Base-by-base conservation (phyloP, 2,888 invertebrate species). In the Argynnis bischoffii region DNA sequence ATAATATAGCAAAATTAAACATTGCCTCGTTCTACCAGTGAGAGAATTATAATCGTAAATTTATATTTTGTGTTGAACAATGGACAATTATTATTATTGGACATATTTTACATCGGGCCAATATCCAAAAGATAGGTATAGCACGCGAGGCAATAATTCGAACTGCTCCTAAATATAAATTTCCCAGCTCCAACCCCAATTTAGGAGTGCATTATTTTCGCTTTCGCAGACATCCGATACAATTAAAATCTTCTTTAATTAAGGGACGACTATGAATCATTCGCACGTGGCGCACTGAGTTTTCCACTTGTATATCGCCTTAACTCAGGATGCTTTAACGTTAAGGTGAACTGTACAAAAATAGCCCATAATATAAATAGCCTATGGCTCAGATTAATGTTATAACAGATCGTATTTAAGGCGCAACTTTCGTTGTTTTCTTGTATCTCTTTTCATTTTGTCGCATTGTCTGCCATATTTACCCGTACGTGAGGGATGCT, bases 161-260 rank as follows among this genome's bases (percentile, higher is more conserved):
- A 81, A 78, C 74, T 77, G 78, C 81, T 79, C 81, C 79, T 86
- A 83, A 86, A 85, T 84, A 92, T 91, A 91, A 89, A 91, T 91
- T 89, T 86, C 83, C 85, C 78, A 83, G 83, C 80, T 81, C 88
- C 85, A 82, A 86, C 90, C 91, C 92, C 90, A 92, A 92, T 92
- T 91, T 91, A 89, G 90, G 88, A 92, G 85, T 92, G 90, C 92
- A 92, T 92, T 92, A 92, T 92, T 92, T 92, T 92, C 90, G 89
- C 89, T 92, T 92, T 89, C 90, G 87, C 90, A 90, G 92, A 90
- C 92, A 91, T 91, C 91, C 92, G 90, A 92, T 92, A 92, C 92
- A 93, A 93, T 93, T 93, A 93, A 92, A 93, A 93, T 93, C 92
- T 93, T 93, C 93, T 93, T 93, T 93, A 93, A 93, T 93, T 93